Conservation (phyloP, 2,113 vertebrate species). For the Anser cygnoides region DNA sequence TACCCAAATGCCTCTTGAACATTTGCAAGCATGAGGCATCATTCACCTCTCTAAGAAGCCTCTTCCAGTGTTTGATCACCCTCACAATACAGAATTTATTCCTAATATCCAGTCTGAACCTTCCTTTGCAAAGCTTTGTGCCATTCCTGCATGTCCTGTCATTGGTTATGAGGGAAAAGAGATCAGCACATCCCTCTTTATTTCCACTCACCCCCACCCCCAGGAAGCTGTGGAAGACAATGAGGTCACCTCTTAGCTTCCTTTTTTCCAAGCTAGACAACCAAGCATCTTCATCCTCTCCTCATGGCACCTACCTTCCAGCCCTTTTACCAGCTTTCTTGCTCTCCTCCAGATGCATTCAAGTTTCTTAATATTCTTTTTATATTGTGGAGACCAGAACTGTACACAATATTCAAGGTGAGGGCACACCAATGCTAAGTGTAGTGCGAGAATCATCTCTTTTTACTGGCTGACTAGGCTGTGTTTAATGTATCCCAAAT, state of each 20-base stretch:
- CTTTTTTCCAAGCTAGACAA: neutral
- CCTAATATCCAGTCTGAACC: too few relatives aligned
- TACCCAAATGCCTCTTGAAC: neutral
- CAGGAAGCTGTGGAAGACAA: too few relatives aligned
- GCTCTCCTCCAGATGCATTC: neutral
- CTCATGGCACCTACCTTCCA: neutral
- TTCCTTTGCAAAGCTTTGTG: too few relatives aligned
- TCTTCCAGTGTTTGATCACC: neutral
- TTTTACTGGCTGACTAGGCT: neutral
- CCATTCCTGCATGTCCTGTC: too few relatives aligned
- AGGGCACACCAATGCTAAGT: neutral
- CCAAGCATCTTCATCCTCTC: neutral
- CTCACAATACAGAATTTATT: too few relatives aligned
- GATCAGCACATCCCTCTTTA: too few relatives aligned
- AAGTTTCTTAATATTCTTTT: neutral
- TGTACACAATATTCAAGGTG: neutral
- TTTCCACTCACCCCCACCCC: too few relatives aligned
- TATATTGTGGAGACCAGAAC: neutral
- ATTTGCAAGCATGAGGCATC: neutral
- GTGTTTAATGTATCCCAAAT: neutral
- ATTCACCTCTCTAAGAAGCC: neutral
- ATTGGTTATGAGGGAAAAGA: too few relatives aligned
- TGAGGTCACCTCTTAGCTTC: neutral
- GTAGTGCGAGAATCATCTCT: neutral
- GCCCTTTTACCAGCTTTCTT: neutral